Evolutionary conservation across 2,113 vertebrate species (phyloP).

Genomic region (Ptychochromis oligacanthus): DNA sequence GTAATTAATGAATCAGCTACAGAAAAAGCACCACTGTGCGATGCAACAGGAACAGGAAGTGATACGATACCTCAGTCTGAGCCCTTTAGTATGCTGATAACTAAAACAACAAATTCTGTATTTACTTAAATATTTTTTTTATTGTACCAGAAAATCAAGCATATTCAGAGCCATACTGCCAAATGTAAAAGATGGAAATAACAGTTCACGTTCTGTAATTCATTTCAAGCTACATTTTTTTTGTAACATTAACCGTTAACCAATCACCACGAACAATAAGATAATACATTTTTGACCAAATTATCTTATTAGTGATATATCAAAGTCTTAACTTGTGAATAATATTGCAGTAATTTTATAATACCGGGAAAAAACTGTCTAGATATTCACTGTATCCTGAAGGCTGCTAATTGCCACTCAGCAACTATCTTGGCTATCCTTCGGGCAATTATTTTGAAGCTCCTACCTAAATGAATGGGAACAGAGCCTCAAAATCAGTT

Average conservation of each 20-base stretch:
- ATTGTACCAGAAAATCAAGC: not conserved
- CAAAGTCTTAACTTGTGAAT: not conserved
- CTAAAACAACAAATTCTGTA: not conserved
- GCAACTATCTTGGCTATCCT: not conserved
- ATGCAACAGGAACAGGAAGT: too few species aligned
- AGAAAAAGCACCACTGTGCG: too few species aligned
- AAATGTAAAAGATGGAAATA: accelerated
- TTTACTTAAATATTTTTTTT: not conserved
- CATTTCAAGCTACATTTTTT: not conserved
- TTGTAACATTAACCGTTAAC: too few species aligned
- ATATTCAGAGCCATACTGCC: not conserved
- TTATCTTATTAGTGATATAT: not conserved
- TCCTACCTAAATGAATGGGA: not conserved
- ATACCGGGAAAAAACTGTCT: not conserved
- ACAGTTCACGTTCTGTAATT: too few species aligned
- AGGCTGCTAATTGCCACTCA: not conserved
- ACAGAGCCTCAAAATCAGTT: not conserved
- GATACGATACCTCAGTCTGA: too few species aligned
- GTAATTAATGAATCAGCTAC: too few species aligned
- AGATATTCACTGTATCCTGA: not conserved
- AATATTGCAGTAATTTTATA: not conserved
- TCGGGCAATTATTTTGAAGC: not conserved
- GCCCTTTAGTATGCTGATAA: not conserved
- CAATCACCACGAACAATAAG: not conserved
- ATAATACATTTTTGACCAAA: not conserved